Base-by-base conservation (phyloP, 2,888 invertebrate species). In the Teinopalpus imperialis region DNA sequence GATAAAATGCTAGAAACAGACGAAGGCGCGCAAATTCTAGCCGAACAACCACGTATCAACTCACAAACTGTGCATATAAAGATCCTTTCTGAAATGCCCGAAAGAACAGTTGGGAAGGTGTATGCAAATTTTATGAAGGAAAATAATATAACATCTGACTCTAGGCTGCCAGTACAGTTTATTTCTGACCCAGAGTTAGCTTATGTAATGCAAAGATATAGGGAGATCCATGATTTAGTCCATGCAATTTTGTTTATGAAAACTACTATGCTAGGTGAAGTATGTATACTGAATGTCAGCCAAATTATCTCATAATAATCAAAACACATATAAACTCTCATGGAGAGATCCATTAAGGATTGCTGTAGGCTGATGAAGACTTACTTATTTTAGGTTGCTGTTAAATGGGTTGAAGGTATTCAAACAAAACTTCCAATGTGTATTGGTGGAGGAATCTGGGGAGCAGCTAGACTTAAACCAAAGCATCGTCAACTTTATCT, bases 361-460 rank as follows among this genome's bases (percentile, higher is more conserved):
- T n/a, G n/a, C n/a, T n/a, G n/a, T n/a, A n/a, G n/a, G 14, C 12
- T 6, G 7, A 14, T 41, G 7, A 10, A 3, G 8, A 32, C 16
- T 16, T 18, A 10, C 16, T 2, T 29, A 30, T 64, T 62, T 37
- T 92, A 98, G 91, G 97, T 98, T 3, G 93, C 96, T 6, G 95
- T 99, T 2, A 99, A 99, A 87, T 98, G 98, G 97, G 92, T 99
- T 35, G 99, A 99, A 90, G 99, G 95, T 0, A 91, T 99, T 45
- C 99, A 99, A 82, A 96, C 95, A 6, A 94, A 93, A 37, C 86
- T 99, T 14, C 99, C 99, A 0, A 98, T 99, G 98, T 98, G 98
- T 69, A 90, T 97, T 49, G 92, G 94, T 39, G 99, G 96, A 10
- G 98, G 96, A 0, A 90, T 98, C 44, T 97, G 98, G 90, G 99